Evolutionary conservation across 2,888 invertebrate genomes (phyloP).

Genomic region (Drosophila mulleri): DNA sequence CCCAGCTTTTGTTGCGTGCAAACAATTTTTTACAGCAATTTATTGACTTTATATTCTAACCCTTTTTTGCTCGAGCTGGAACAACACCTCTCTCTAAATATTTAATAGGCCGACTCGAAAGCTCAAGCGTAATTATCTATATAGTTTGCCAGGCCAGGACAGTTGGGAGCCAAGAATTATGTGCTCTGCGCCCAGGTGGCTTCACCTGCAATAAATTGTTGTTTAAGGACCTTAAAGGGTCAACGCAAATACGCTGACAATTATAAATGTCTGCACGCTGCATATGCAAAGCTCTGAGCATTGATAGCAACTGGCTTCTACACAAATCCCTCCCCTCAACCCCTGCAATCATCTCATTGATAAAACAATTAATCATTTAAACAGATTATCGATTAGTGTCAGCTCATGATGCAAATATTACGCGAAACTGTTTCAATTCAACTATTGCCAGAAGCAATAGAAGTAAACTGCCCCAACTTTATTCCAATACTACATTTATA

Average conservation of each 20-base stretch:
- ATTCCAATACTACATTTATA: not conserved
- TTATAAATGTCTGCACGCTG: constrained; percentile 19
- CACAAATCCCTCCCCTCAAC: too few species aligned
- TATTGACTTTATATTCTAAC: constrained; percentile 47
- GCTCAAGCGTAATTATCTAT: constrained; percentile 59
- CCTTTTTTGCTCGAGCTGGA: constrained; percentile 26
- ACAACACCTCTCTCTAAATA: constrained; percentile 38
- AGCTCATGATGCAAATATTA: not conserved
- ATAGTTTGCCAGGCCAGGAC: constrained; percentile 31
- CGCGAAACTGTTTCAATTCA: not conserved
- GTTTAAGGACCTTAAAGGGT: constrained; percentile 39
- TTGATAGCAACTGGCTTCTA: too few species aligned
- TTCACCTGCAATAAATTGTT: constrained; percentile 48
- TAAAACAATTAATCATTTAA: not conserved
- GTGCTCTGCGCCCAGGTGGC: constrained; percentile 39
- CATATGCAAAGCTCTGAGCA: not conserved
- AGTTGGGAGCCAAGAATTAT: constrained; percentile 33
- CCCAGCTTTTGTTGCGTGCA: constrained; percentile 23
- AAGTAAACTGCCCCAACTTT: not conserved
- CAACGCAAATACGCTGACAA: constrained; percentile 36
- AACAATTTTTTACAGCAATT: constrained; percentile 46
- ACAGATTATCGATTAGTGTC: not conserved
- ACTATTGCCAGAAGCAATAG: not conserved
- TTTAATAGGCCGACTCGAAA: constrained; percentile 48
- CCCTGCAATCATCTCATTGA: not conserved